Evolutionary conservation across 2,888 invertebrate species (phyloP).

Genomic region (Volucella inanis): DNA sequence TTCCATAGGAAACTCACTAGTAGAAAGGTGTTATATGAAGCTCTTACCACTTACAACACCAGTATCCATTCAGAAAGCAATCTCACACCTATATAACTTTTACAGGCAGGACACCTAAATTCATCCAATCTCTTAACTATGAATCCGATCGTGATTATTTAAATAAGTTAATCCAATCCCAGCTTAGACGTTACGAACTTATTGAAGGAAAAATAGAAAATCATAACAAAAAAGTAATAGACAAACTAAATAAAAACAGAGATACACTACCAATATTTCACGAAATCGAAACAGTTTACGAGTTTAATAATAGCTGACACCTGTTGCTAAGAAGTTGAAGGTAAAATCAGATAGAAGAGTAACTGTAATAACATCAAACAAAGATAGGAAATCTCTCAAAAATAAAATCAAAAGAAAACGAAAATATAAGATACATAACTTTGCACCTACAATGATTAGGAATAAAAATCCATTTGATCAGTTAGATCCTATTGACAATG

Average conservation of each 20-base stretch:
- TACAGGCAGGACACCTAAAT: constrained; percentile 23
- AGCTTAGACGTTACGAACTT: constrained; percentile 12
- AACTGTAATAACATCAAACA: too few species aligned
- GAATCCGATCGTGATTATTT: constrained; percentile 31
- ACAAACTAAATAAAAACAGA: too few species aligned
- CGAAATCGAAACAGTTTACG: neutral
- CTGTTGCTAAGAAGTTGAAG: constrained; percentile 11
- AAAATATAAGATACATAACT: neutral
- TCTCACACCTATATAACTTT: constrained; percentile 18
- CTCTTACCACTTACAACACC: constrained; percentile 15
- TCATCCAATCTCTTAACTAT: neutral
- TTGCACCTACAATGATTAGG: too few species aligned
- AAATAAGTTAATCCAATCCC: constrained; percentile 20
- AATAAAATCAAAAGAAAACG: constrained; percentile 38
- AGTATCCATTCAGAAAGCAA: constrained; percentile 25
- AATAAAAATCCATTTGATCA: too few species aligned
- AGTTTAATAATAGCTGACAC: constrained; percentile 10
- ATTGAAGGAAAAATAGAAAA: constrained; percentile 14
- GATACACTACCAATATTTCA: too few species aligned
- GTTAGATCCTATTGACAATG: too few species aligned
- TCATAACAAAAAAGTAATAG: neutral
- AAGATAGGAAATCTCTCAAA: constrained; percentile 10
- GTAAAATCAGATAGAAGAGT: too few species aligned
- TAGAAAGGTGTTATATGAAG: constrained; percentile 7
- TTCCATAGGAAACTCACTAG: constrained; percentile 29